Evolutionary conservation across 1,140 invertebrate genomes (phyloP).

Genomic region (Eulimnadia texana): DNA sequence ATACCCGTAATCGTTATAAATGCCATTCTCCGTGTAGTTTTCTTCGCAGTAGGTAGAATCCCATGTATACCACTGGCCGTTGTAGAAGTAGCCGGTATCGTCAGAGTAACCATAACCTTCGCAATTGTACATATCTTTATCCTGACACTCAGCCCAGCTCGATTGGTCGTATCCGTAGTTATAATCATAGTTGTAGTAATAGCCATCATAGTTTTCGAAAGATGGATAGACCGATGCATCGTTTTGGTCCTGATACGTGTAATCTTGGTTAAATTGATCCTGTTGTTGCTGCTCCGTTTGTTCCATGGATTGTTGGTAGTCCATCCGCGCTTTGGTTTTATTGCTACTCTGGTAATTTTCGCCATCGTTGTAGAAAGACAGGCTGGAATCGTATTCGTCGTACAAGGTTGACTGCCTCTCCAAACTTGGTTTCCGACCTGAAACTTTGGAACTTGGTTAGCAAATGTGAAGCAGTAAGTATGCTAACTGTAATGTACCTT

Average conservation of each 20-base stretch:
- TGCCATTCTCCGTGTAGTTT: conserved; percentile 21
- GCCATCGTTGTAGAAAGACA: conserved; percentile 6
- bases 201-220: conserved; percentile 11
- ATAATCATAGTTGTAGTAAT: conserved; percentile 42
- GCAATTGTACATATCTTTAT: conserved; percentile 6
- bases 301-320: background rate
- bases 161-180: conserved; percentile 52
- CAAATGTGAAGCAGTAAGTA: too few species aligned
- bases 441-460: background rate
- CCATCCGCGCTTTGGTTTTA: background rate
- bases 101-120: conserved; percentile 18
- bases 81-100: conserved; percentile 18
- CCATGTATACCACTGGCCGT: conserved; percentile 18
- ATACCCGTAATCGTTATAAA: conserved; percentile 17
- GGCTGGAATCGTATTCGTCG: conserved; percentile 40
- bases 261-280: conserved; percentile 15
- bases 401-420: conserved; percentile 64
- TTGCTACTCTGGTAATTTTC: conserved; percentile 3
- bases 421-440: conserved; percentile 47
- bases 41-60: conserved; percentile 22
- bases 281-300: conserved; percentile 1
- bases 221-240: conserved; percentile 10
- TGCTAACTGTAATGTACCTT: too few species aligned
- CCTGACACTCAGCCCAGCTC: conserved; percentile 29
- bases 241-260: background rate